phyloP scores from a whole-genome alignment of 2,888 invertebrate genomes.

The Diaperis boleti region DNA sequence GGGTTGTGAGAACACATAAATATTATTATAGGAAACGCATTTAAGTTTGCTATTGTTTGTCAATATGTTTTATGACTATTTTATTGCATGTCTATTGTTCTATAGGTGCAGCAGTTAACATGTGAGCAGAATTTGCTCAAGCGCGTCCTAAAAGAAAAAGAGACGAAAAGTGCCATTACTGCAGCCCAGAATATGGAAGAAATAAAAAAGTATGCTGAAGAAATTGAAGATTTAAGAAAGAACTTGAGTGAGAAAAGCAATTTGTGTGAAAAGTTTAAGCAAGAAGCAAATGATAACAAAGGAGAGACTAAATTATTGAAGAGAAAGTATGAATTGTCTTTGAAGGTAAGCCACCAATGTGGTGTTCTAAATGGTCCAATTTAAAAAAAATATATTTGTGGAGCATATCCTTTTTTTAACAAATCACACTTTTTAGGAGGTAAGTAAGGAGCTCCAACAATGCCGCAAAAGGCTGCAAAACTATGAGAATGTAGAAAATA shows the following conservation, averaged over 20 bases:
- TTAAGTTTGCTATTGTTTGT: no score
- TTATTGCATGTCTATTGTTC: not conserved
- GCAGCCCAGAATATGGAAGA: constrained; percentile 69
- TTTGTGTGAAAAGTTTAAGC: constrained; percentile 71
- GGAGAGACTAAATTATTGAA: constrained; percentile 73
- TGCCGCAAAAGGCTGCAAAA: constrained; percentile 67
- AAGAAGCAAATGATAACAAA: constrained; percentile 77
- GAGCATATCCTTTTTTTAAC: no score
- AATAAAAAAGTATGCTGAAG: constrained; percentile 69
- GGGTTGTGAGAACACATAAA: no score
- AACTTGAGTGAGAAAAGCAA: constrained; percentile 76
- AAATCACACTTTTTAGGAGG: constrained; percentile 72
- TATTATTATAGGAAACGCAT: no score
- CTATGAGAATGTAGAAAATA: constrained; percentile 62
- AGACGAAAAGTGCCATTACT: constrained; percentile 65
- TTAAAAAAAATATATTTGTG: no score
- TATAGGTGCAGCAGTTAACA: constrained; percentile 69
- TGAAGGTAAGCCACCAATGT: constrained; percentile 55
- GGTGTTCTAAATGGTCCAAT: no score
- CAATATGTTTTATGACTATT: no score
- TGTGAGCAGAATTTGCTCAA: constrained; percentile 70
- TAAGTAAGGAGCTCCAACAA: constrained; percentile 78
- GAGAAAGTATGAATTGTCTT: constrained; percentile 63
- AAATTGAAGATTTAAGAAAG: constrained; percentile 72
- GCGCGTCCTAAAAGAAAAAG: constrained; percentile 66